Percentiles rank a stretch among this genome's conserved stretches.
These are phyloP conservation scores for Sebastes hubbsi DNA, from an alignment of 2,797 vertebrate species.

Conservation along the genomic window DNA sequence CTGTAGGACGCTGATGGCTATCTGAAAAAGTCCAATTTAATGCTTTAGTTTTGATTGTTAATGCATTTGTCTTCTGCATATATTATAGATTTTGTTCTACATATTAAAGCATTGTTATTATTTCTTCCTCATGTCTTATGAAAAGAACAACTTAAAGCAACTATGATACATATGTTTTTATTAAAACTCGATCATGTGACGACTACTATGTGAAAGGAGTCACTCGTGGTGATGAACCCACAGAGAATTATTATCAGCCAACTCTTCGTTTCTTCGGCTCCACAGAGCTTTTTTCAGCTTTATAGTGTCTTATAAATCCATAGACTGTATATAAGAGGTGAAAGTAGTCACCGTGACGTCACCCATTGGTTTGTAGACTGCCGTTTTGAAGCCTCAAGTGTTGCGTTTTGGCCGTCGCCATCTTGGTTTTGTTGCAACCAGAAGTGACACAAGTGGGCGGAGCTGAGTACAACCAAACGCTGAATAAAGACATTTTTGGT, in stretches of 20 bases:
- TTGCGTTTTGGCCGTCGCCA: too few species aligned
- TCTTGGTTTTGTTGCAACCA: too few species aligned
- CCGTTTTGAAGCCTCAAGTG: too few species aligned
- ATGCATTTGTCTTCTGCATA: not conserved
- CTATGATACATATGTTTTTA: not conserved
- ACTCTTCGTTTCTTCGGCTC: rapidly evolving
- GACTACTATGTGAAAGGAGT: not conserved
- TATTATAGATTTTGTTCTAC: not conserved
- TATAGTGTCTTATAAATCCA: not conserved
- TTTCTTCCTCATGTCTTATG: not conserved
- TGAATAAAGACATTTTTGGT: too few species aligned
- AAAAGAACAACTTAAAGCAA: not conserved
- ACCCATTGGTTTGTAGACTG: too few species aligned
- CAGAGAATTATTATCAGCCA: not conserved
- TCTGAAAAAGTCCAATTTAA: not conserved
- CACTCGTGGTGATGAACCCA: not conserved
- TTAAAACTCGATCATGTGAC: not conserved
- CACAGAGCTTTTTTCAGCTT: not conserved
- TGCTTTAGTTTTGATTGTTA: not conserved
- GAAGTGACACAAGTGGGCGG: too few species aligned
- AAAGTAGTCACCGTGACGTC: too few species aligned
- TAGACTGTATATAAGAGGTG: too few species aligned
- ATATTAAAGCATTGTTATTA: not conserved
- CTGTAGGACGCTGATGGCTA: not conserved
- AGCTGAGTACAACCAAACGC: too few species aligned